Conservation (phyloP, 2,113 vertebrate genomes). For the Gambusia affinis region DNA sequence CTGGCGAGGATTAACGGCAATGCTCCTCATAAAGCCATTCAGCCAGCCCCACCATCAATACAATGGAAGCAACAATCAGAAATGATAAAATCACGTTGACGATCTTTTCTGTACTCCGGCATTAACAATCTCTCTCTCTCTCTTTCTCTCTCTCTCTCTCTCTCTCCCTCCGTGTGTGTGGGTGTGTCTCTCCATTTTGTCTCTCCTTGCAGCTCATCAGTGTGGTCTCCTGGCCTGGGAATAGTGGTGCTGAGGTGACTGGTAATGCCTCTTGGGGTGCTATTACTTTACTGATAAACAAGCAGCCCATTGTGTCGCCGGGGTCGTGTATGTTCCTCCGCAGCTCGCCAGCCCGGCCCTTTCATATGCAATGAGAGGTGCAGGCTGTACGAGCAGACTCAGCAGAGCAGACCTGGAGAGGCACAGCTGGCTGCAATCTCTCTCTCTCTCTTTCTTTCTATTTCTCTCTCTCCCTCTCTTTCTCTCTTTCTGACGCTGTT, state of each 20-base stretch:
- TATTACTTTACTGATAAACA: conserved; percentile 84
- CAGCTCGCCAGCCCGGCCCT: conserved; percentile 66
- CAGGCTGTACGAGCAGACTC: conserved; percentile 75
- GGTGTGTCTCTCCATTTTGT: too few relatives aligned
- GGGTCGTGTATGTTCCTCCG: conserved; percentile 70
- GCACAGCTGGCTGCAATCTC: conserved; percentile 68
- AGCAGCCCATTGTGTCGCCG: conserved; percentile 77
- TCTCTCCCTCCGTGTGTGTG: too few relatives aligned
- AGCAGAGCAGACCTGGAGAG: conserved; percentile 79
- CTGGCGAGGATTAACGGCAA: conserved; percentile 54
- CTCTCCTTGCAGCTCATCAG: conserved; percentile 38
- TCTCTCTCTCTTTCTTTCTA: neutral
- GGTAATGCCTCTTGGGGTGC: conserved; percentile 78
- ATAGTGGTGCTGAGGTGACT: conserved; percentile 77
- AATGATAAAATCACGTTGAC: conserved; percentile 16
- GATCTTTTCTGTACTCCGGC: neutral
- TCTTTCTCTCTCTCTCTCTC: too few relatives aligned
- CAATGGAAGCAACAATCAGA: conserved; percentile 47
- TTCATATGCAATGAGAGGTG: conserved; percentile 81
- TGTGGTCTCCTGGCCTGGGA: conserved; percentile 74
- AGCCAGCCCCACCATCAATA: conserved; percentile 31
- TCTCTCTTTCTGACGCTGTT: neutral
- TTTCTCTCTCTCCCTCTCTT: too few relatives aligned
- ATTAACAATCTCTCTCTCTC: conserved; percentile 53
- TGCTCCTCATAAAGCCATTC: conserved; percentile 32